phyloP scores from a whole-genome alignment of 2,888 invertebrate genomes.

The Taphrorychus bicolor region DNA sequence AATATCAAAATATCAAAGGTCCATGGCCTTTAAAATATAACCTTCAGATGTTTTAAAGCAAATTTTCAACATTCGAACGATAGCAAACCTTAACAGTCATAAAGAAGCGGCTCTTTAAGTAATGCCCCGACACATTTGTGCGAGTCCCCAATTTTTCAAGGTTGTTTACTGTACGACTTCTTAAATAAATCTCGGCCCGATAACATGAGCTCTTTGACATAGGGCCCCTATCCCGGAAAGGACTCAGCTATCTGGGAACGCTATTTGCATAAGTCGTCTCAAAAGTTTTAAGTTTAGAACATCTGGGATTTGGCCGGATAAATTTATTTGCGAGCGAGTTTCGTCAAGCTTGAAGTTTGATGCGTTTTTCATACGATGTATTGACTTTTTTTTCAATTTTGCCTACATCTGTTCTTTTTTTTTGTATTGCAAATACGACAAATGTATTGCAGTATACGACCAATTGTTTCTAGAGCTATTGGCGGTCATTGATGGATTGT shows the following conservation, averaged over 20 bases:
- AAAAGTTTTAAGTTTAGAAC: neutral
- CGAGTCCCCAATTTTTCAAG: neutral
- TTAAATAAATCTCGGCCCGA: neutral
- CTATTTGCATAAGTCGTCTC: neutral
- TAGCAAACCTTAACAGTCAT: too few species aligned
- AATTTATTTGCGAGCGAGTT: neutral
- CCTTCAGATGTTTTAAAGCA: too few species aligned
- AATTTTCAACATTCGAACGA: too few species aligned
- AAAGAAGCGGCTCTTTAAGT: too few species aligned
- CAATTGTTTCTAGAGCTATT: neutral
- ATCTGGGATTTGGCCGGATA: neutral
- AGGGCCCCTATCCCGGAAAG: neutral
- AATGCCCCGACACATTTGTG: neutral
- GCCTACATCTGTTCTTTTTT: neutral
- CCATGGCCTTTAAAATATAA: too few species aligned
- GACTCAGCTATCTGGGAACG: neutral
- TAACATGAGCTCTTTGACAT: neutral
- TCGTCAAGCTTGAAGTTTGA: neutral
- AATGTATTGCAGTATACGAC: too few species aligned
- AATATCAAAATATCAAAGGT: too few species aligned
- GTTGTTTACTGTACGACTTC: neutral
- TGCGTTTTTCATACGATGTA: neutral
- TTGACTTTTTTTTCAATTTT: neutral
- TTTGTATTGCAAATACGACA: too few species aligned
- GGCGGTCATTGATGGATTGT: neutral